Conservation (phyloP, 2,797 vertebrate genomes). For the Microhierax caerulescens region DNA sequence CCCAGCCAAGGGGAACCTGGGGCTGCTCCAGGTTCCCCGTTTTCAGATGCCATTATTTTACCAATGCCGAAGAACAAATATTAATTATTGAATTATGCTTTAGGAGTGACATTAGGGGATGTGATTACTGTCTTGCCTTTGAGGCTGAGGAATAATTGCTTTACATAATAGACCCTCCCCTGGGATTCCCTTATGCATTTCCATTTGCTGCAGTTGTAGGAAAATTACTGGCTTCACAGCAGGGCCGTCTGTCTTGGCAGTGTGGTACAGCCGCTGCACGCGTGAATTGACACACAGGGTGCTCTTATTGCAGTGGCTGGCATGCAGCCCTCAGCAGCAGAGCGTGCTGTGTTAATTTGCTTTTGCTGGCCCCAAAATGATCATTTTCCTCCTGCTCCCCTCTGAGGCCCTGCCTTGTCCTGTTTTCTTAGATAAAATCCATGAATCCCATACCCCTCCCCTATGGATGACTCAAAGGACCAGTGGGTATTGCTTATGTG, state of each 20-base stretch:
- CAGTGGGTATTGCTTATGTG: rapidly evolving
- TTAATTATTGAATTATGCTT: neutral
- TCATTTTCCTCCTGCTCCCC: neutral
- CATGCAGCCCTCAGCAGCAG: rapidly evolving
- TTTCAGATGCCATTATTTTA: neutral
- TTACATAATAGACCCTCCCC: neutral
- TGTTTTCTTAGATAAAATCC: neutral
- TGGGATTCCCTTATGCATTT: neutral
- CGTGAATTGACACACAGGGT: rapidly evolving
- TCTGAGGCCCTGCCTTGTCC: neutral
- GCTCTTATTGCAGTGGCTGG: neutral
- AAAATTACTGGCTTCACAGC: neutral
- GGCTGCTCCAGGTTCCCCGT: rapidly evolving
- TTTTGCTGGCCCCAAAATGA: neutral
- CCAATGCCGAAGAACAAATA: neutral
- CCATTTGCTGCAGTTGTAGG: neutral
- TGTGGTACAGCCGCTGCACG: rapidly evolving
- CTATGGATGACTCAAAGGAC: rapidly evolving
- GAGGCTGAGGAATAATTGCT: neutral
- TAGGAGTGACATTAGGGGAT: neutral
- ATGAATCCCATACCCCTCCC: rapidly evolving
- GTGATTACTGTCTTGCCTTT: neutral
- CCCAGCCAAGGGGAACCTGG: neutral
- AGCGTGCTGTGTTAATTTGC: rapidly evolving
- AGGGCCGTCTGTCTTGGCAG: neutral